Evolutionary conservation across 1,140 invertebrate species (phyloP).

Genomic region (Apis cerana): DNA sequence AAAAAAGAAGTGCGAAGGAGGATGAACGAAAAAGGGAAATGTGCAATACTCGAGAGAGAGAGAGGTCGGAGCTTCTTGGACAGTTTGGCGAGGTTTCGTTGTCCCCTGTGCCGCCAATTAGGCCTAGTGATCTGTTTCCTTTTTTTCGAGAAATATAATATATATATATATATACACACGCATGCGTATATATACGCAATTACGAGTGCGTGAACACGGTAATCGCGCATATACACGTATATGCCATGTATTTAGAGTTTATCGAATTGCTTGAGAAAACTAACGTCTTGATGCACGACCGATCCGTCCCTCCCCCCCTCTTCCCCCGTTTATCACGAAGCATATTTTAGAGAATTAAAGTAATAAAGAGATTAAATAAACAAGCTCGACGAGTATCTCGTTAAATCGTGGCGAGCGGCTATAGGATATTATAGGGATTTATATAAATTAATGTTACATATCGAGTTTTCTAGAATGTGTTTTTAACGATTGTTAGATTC

Average conservation of each 20-base stretch:
- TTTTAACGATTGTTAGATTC: conserved; percentile 4
- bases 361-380: neutral
- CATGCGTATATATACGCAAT: conserved; percentile 55
- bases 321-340: conserved; percentile 4
- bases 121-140: conserved; percentile 80
- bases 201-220: conserved; percentile 20
- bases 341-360: neutral
- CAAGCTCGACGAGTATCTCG: conserved; percentile 21
- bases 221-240: conserved; percentile 57
- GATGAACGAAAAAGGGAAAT: neutral
- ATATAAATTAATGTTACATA: neutral
- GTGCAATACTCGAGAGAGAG: neutral
- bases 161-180: conserved; percentile 38
- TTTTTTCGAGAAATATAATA: conserved; percentile 71
- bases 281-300: conserved; percentile 59
- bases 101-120: conserved; percentile 76
- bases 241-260: conserved; percentile 73
- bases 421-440: neutral
- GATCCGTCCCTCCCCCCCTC: conserved; percentile 31
- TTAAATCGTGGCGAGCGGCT: conserved; percentile 38
- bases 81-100: neutral
- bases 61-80: conserved; percentile 38
- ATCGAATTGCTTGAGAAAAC: conserved; percentile 68
- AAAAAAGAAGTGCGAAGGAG: neutral
- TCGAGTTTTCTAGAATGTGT: neutral